These are phyloP conservation scores for Pantelozetes paolii DNA, from an alignment of 2,888 invertebrate species.

Conservation along the genomic window DNA sequence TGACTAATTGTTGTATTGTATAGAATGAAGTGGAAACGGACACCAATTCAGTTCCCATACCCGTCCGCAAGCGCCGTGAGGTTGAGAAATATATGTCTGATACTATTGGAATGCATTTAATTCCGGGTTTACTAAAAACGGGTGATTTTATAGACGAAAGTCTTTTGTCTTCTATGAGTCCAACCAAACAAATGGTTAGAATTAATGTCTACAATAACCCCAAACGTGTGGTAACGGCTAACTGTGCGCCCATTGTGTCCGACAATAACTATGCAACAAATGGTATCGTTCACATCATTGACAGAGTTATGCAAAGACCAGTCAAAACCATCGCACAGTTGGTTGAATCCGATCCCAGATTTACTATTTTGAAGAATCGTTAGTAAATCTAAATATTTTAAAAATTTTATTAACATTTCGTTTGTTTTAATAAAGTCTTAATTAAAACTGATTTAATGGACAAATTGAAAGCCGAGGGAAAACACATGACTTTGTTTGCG, in stretches of 20 bases:
- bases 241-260: constrained; percentile 63
- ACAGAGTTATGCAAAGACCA: constrained; percentile 61
- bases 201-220: constrained; percentile 60
- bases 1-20: neutral
- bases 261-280: constrained; percentile 63
- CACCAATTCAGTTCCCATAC: constrained; percentile 8
- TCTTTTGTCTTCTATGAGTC: constrained; percentile 50
- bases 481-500: constrained; percentile 60
- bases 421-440: constrained; percentile 54
- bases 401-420: too few species aligned
- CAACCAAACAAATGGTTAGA: constrained; percentile 55
- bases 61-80: constrained; percentile 18
- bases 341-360: constrained; percentile 59
- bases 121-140: constrained; percentile 59
- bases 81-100: constrained; percentile 44
- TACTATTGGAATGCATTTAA: constrained; percentile 59
- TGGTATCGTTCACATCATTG: constrained; percentile 64
- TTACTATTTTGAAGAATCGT: constrained; percentile 59
- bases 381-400: constrained; percentile 42
- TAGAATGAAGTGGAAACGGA: constrained; percentile 26
- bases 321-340: constrained; percentile 60
- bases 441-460: constrained; percentile 60
- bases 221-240: constrained; percentile 60
- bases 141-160: constrained; percentile 59
- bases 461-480: constrained; percentile 56